Evolutionary conservation across 2,797 vertebrate genomes (phyloP), one percentile per base, ranked within the genome.

Genomic region (Myiothlypis chrysogaster): DNA sequence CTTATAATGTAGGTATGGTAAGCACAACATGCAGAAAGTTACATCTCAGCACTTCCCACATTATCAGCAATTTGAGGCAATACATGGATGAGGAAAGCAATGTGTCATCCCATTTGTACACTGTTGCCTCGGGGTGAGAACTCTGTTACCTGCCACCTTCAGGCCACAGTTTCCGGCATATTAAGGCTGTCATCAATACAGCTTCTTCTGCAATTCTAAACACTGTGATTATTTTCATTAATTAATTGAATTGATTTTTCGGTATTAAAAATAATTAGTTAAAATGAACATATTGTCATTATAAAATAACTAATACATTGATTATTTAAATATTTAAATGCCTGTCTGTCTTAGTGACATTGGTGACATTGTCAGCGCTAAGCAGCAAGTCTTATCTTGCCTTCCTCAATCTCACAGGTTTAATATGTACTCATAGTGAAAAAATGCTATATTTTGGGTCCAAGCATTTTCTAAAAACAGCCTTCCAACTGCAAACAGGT

Each of bases 151-250:
- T 73, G 30, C 56, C 7, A 10, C n/a, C 8, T 8, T 75, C 73
- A 61, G 44, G 25, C 35, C 63, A 17, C 35, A 24, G 14, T 20
- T 81, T 56, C 32, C 6, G 17, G 22, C 0, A 0, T 56, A 19
- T 60, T 80, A 77, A 63, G 32, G 8, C 71, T 56, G 35, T 49
- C 13, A 18, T 53, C 82, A 50, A 52, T 84, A 52, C 30, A 69
- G 21, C 14, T 76, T 47, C 30, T 76, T 76, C 6, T 47, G 57
- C 66, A 78, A 52, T 82, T 72, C 39, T 35, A 28, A 81, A 72
- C 28, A 25, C 20, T 23, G 17, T 53, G 8, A 14, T 22, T 63
- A 2, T 90, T 79, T 87, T 43, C 20, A 22, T 43, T 47, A 21
- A 64, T 64, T 71, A 20, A 53, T 35, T 52, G 8, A n/a, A 50